These are phyloP conservation scores for Passer domesticus DNA, from an alignment of 2,113 vertebrate genomes.

Conservation along the genomic window DNA sequence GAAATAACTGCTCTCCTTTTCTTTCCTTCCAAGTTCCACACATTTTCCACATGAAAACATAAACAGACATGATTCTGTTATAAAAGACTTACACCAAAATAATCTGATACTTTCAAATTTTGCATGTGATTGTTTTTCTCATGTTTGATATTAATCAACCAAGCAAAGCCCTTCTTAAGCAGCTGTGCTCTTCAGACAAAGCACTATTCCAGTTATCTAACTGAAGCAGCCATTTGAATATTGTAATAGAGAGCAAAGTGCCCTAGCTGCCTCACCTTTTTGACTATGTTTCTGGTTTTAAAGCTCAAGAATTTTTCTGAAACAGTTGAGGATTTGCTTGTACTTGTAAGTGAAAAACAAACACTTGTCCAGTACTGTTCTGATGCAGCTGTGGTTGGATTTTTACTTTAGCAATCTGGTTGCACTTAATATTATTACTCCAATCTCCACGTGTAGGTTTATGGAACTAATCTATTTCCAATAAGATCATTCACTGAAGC, in stretches of 20 bases:
- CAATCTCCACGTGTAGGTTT: constrained; percentile 45
- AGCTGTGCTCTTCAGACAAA: neutral
- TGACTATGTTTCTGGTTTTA: neutral
- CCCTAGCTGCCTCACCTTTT: neutral
- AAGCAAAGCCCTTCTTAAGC: neutral
- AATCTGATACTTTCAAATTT: neutral
- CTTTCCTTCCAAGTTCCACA: neutral
- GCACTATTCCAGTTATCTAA: neutral
- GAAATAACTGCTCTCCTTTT: neutral
- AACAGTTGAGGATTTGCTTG: neutral
- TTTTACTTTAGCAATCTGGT: constrained; percentile 42
- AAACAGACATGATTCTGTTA: neutral
- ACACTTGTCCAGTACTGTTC: neutral
- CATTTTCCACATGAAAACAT: neutral
- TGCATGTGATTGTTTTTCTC: neutral
- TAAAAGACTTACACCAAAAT: neutral
- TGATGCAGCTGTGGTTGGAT: neutral
- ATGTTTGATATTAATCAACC: neutral
- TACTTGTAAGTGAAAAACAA: neutral
- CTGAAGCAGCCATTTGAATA: neutral
- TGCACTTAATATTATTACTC: neutral
- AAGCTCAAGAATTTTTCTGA: neutral
- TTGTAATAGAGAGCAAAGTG: neutral
- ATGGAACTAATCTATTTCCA: constrained; percentile 57
- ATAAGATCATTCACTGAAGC: constrained; percentile 46